phyloP scores from a whole-genome alignment of 2,113 vertebrate species.

The Tonatia bakeri region DNA sequence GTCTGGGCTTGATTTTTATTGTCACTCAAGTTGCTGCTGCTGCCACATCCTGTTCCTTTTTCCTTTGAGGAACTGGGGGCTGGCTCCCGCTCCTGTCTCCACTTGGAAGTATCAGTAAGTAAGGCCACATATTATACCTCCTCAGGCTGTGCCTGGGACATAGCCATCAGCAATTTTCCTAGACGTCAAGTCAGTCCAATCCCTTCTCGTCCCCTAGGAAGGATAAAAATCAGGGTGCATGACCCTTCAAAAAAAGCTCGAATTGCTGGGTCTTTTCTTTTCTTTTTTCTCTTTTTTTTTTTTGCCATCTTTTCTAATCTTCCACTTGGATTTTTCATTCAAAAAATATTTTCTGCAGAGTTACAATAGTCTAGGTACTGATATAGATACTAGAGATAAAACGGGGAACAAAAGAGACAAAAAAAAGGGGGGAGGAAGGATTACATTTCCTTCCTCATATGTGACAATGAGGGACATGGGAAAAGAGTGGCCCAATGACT shows the following conservation, averaged over 20 bases:
- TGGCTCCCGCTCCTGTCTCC: not conserved
- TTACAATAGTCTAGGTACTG: not conserved
- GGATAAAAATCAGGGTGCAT: not conserved
- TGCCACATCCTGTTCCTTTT: not conserved
- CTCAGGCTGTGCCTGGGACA: not conserved
- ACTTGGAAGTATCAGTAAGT: not conserved
- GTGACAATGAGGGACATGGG: not conserved
- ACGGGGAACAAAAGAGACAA: not conserved
- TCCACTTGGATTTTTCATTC: slow-evolving; percentile 7
- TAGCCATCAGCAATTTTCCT: not conserved
- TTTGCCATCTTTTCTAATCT: not conserved
- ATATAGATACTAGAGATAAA: not conserved
- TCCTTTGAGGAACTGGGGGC: not conserved
- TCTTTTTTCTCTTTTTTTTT: too few species aligned
- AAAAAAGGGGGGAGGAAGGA: not conserved
- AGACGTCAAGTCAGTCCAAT: not conserved
- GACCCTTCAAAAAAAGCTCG: not conserved
- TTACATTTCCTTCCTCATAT: not conserved
- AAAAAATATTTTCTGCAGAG: not conserved
- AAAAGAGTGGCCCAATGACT: not conserved
- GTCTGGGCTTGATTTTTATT: slow-evolving; percentile 23
- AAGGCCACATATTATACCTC: not conserved
- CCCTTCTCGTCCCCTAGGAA: not conserved
- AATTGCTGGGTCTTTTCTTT: not conserved
- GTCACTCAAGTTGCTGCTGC: not conserved